Evolutionary conservation across 2,113 vertebrate genomes (phyloP).

Genomic region (Sminthopsis crassicaudata): DNA sequence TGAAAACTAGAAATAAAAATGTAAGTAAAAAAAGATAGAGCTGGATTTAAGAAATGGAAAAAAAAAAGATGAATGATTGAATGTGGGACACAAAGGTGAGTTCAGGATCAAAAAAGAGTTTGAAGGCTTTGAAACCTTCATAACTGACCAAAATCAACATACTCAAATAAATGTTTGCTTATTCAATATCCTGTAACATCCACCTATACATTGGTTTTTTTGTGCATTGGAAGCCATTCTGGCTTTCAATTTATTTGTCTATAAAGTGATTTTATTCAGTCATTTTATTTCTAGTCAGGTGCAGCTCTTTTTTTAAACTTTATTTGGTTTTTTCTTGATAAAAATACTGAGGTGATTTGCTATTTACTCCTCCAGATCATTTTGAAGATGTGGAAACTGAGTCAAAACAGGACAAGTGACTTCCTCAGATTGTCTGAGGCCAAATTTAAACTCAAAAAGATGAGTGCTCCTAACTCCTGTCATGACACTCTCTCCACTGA

Average conservation of each 20-base stretch:
- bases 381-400: not conserved
- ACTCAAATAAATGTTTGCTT: not conserved
- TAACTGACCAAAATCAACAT: not conserved
- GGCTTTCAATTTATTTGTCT: no score
- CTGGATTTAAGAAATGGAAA: not conserved
- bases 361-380: not conserved
- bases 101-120: no score
- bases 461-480: not conserved
- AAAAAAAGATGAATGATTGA: not conserved
- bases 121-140: not conserved
- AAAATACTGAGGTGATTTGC: not conserved
- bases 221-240: not conserved
- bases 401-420: not conserved
- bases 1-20: not conserved
- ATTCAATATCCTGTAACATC: not conserved
- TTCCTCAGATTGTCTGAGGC: not conserved
- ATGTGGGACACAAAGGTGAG: not conserved
- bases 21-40: not conserved
- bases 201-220: not conserved
- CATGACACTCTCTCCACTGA: not conserved
- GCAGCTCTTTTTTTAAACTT: not conserved
- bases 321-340: not conserved
- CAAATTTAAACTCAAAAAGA: not conserved
- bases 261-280: no score
- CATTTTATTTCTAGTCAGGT: no score